Conservation (phyloP, 2,888 invertebrate species). For the Epirrita christyi region DNA sequence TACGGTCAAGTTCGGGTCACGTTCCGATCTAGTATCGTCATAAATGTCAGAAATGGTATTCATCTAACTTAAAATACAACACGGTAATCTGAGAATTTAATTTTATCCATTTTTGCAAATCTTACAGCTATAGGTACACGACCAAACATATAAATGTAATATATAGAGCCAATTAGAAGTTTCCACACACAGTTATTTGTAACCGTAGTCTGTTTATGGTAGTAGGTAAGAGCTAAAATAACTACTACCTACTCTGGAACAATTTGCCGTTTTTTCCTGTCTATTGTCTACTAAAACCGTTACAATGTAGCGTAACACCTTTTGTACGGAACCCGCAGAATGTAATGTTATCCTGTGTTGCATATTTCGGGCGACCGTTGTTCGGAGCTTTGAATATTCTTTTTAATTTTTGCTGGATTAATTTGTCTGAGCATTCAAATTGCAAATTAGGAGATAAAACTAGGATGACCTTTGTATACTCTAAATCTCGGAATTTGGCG, state of each 20-base stretch:
- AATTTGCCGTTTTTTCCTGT: conserved; percentile 11
- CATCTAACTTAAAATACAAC: no score
- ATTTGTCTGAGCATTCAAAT: conserved; percentile 83
- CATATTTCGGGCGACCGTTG: conserved; percentile 69
- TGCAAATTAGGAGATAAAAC: conserved; percentile 75
- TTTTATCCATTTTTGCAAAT: no score
- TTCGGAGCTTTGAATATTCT: conserved; percentile 64
- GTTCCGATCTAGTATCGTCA: no score
- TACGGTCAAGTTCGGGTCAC: no score
- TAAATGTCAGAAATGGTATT: no score
- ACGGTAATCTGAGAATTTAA: no score
- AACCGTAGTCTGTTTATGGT: neutral
- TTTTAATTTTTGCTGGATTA: conserved; percentile 78
- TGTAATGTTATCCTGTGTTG: conserved; percentile 63
- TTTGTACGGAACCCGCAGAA: conserved; percentile 32
- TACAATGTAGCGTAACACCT: conserved; percentile 32
- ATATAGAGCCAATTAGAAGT: no score
- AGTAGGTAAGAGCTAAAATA: neutral
- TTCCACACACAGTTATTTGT: neutral
- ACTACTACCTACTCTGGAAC: neutral
- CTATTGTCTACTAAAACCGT: conserved; percentile 21
- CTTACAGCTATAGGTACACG: no score
- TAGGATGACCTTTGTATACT: conserved; percentile 66
- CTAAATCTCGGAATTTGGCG: conserved; percentile 29
- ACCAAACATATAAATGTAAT: no score